Conservation (phyloP, 2,888 invertebrate genomes). For the Eurytoma californica region DNA sequence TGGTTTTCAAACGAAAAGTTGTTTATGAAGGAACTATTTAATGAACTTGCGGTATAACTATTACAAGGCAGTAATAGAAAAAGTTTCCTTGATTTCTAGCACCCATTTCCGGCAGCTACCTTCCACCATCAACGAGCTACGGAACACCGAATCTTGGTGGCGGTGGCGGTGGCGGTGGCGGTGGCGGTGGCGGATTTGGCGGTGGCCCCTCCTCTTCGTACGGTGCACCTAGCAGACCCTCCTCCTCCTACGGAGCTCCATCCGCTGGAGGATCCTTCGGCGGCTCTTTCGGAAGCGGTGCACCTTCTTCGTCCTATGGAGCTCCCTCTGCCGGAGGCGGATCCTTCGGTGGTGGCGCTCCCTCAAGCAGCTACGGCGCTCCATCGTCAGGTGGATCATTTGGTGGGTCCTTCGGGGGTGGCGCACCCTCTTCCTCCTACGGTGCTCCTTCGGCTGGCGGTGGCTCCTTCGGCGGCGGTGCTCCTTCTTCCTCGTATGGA, state of each 20-base stretch:
- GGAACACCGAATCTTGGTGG: slow-evolving; percentile 72
- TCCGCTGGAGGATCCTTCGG: slow-evolving; percentile 76
- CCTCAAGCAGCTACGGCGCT: slow-evolving; percentile 76
- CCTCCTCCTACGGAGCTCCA: slow-evolving; percentile 75
- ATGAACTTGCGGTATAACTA: background rate
- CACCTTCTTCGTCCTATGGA: slow-evolving; percentile 69
- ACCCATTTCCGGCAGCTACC: slow-evolving; percentile 78
- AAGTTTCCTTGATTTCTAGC: slow-evolving; percentile 69
- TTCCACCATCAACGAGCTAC: slow-evolving; percentile 78
- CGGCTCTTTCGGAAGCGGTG: slow-evolving; percentile 63
- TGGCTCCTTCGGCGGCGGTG: slow-evolving; percentile 56
- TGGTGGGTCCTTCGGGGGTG: slow-evolving; percentile 66
- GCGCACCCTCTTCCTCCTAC: slow-evolving; percentile 67
- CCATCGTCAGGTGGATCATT: slow-evolving; percentile 77
- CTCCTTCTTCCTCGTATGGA: slow-evolving; percentile 75
- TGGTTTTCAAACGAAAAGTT: too few relatives aligned
- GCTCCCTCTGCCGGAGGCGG: slow-evolving; percentile 69
- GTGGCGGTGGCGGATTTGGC: slow-evolving; percentile 59
- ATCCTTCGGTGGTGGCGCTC: slow-evolving; percentile 67
- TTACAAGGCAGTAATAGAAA: too few relatives aligned
- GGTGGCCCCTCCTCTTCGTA: slow-evolving; percentile 66
- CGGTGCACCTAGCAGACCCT: slow-evolving; percentile 68
- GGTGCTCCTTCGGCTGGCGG: slow-evolving; percentile 74
- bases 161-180: slow-evolving; percentile 65
- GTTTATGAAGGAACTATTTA: too few relatives aligned